Conservation (phyloP, 2,888 invertebrate genomes). For the Oligia latruncula region DNA sequence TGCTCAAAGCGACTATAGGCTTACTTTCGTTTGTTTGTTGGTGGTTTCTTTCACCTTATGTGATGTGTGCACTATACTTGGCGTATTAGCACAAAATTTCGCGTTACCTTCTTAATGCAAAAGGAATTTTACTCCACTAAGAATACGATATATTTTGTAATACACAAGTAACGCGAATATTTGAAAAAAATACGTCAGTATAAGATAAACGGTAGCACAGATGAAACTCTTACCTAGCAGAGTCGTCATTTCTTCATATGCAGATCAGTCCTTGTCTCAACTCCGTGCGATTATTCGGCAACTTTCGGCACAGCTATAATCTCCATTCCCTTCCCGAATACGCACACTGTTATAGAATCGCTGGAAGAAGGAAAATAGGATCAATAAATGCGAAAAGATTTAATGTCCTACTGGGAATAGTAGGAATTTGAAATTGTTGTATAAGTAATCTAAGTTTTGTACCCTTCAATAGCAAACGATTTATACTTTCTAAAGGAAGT, state of each 20-base stretch:
- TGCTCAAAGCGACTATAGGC: neutral
- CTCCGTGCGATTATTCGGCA: constrained; percentile 9
- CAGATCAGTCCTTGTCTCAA: neutral
- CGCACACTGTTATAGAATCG: constrained; percentile 71
- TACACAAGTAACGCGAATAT: neutral
- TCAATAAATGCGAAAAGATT: neutral
- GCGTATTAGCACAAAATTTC: neutral
- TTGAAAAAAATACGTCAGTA: neutral
- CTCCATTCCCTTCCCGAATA: constrained; percentile 82
- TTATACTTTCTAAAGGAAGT: neutral
- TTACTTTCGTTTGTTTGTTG: neutral
- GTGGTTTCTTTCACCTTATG: neutral
- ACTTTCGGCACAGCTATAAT: constrained; percentile 67
- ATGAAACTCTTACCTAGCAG: constrained; percentile 30
- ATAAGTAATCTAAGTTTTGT: neutral
- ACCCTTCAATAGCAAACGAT: neutral
- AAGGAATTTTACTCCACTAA: neutral
- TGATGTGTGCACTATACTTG: no score
- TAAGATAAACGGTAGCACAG: neutral
- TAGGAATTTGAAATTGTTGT: neutral
- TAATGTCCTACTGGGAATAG: neutral
- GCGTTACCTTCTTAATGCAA: neutral
- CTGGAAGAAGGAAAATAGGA: constrained; percentile 66
- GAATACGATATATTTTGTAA: neutral
- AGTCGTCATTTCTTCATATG: constrained; percentile 32